Percentiles rank a stretch among this genome's conserved stretches.
Conservation (phyloP, 2,888 invertebrate genomes). For the Philhelius pedissequus region DNA sequence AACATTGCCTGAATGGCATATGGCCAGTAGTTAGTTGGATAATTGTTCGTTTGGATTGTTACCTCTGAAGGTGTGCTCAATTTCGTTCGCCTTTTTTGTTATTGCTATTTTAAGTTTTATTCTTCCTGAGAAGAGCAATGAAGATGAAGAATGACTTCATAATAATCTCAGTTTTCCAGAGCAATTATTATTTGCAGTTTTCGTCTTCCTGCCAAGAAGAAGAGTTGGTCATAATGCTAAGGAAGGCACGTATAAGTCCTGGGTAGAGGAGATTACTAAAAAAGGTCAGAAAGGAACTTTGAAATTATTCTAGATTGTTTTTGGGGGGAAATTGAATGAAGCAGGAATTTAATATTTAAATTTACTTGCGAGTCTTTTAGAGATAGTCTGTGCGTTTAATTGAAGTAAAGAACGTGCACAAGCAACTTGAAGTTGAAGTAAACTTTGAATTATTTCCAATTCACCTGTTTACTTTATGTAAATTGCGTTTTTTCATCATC, state of each 20-base stretch:
- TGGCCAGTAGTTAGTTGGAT: conserved; percentile 23
- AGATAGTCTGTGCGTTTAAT: neutral
- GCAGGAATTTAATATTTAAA: conserved; percentile 2
- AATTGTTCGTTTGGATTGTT: conserved; percentile 44
- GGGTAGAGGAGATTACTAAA: neutral
- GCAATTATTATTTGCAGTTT: conserved; percentile 33
- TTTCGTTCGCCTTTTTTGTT: neutral
- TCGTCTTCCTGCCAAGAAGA: neutral
- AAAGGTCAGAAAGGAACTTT: neutral
- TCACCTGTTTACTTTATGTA: conserved; percentile 2
- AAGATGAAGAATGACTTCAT: conserved; percentile 28
- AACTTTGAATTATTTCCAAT: conserved; percentile 44
- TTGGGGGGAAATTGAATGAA: neutral
- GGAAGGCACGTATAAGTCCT: neutral
- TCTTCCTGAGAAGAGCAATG: neutral
- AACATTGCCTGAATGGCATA: conserved; percentile 20
- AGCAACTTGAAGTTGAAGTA: conserved; percentile 25
- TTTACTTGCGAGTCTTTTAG: neutral
- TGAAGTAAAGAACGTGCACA: neutral
- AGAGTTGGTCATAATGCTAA: conserved; percentile 15
- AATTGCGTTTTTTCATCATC: conserved; percentile 20
- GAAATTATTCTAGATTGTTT: neutral
- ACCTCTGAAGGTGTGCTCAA: neutral
- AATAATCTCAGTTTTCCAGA: conserved; percentile 11
- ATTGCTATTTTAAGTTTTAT: neutral